Percentiles rank a stretch among this genome's conserved stretches.
Evolutionary conservation across 2,113 vertebrate genomes (phyloP).

Genomic region (Hypanus sabinus): DNA sequence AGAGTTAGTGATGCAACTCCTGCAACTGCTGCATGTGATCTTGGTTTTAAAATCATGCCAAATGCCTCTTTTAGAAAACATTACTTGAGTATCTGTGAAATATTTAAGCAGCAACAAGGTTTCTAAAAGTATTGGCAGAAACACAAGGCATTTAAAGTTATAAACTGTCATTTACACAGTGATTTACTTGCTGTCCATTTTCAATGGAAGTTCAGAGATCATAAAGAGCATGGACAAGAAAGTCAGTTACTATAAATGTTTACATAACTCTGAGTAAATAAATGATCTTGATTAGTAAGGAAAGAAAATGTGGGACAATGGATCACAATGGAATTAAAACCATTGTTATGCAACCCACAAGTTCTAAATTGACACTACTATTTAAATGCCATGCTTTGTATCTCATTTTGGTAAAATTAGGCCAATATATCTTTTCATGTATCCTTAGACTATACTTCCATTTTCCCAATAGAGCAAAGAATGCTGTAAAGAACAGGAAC

Average conservation of each 20-base stretch:
- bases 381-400: neutral
- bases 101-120: neutral
- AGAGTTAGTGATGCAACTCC: slow-evolving; percentile 8
- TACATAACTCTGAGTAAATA: neutral
- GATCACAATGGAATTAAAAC: neutral
- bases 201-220: neutral
- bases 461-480: neutral
- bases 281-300: neutral
- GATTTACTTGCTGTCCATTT: neutral
- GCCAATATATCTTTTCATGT: too few species aligned
- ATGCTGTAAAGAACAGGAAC: neutral
- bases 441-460: neutral
- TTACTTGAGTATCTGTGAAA: too few species aligned
- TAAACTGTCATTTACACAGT: neutral
- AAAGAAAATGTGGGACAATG: neutral
- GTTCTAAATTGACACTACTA: neutral
- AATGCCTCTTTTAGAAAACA: neutral
- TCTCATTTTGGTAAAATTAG: neutral
- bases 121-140: neutral
- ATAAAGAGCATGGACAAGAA: neutral
- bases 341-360: neutral
- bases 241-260: neutral
- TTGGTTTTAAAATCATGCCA: neutral
- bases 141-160: neutral
- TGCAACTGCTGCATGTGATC: neutral